Evolutionary conservation across 2,113 vertebrate species (phyloP).

Genomic region (Amazona vittata): DNA sequence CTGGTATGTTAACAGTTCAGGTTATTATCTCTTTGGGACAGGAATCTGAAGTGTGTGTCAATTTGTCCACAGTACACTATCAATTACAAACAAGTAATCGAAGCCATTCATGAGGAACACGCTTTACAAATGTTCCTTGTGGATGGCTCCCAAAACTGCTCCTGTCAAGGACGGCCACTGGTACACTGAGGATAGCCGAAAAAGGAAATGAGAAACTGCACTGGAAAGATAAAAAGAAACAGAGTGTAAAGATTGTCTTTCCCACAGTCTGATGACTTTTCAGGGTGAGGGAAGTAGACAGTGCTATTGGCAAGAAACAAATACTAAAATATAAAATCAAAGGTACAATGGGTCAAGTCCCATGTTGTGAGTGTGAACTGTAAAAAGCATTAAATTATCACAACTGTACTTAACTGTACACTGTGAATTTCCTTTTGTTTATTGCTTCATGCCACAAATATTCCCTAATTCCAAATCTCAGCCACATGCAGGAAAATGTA

Average conservation of each 20-base stretch:
- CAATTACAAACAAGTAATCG: neutral
- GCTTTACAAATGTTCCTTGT: neutral
- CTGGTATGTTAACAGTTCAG: neutral
- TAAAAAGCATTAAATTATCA: slow-evolving; percentile 46
- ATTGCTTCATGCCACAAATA: slow-evolving; percentile 49
- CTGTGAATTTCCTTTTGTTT: slow-evolving; percentile 49
- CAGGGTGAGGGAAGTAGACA: neutral
- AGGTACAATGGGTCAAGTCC: neutral
- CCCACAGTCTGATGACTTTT: neutral
- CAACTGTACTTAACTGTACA: slow-evolving; percentile 31
- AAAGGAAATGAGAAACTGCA: neutral
- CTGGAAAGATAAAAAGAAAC: neutral
- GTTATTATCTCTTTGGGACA: neutral
- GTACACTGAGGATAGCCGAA: neutral
- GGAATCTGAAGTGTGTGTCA: neutral
- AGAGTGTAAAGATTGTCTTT: neutral
- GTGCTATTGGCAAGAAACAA: slow-evolving; percentile 1
- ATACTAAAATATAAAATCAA: slow-evolving; percentile 51
- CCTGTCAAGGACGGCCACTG: neutral
- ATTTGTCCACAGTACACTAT: neutral
- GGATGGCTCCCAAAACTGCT: neutral
- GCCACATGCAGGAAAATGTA: slow-evolving; percentile 60
- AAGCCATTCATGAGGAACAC: neutral
- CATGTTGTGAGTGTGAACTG: slow-evolving; percentile 2
- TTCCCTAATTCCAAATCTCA: slow-evolving; percentile 53